Percentiles rank a stretch among this genome's conserved stretches.
Conservation (phyloP, 2,113 vertebrate genomes). For the Scomber colias region DNA sequence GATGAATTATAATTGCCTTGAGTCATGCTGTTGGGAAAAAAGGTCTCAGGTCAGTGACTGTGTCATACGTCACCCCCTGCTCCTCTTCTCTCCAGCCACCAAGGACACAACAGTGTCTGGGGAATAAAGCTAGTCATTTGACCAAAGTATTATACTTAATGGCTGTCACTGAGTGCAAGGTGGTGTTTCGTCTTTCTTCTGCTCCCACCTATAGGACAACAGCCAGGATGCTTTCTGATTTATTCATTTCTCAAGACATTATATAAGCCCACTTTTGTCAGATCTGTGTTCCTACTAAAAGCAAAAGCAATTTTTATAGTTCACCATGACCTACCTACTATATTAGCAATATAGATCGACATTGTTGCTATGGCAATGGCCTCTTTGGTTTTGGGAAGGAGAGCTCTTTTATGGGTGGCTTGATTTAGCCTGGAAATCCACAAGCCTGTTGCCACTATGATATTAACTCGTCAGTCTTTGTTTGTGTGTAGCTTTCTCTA, state of each 20-base stretch:
- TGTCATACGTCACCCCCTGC: constrained; percentile 38
- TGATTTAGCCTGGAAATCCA: constrained; percentile 33
- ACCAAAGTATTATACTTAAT: not conserved
- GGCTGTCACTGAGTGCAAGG: not conserved
- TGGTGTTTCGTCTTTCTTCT: not conserved
- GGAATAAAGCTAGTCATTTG: constrained; percentile 27
- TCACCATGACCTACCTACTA: constrained; percentile 50
- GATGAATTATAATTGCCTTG: constrained; percentile 39
- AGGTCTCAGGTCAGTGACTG: constrained; percentile 41
- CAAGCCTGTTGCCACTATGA: constrained; percentile 15
- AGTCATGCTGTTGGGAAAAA: constrained; percentile 55
- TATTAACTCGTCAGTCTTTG: constrained; percentile 45
- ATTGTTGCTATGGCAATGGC: constrained; percentile 42
- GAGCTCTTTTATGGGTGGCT: constrained; percentile 3
- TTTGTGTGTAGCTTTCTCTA: constrained; percentile 25
- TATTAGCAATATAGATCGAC: constrained; percentile 55
- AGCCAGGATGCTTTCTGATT: constrained; percentile 10
- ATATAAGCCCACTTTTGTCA: constrained; percentile 10
- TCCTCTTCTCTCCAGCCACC: constrained; percentile 6
- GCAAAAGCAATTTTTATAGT: constrained; percentile 19
- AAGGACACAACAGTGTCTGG: constrained; percentile 21
- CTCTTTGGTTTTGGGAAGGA: constrained; percentile 14
- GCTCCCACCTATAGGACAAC: constrained; percentile 10
- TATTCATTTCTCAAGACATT: not conserved
- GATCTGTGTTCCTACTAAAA: constrained; percentile 16